These are phyloP conservation scores for Cotesia vestalis DNA, from an alignment of 1,140 invertebrate species.

Conservation along the genomic window DNA sequence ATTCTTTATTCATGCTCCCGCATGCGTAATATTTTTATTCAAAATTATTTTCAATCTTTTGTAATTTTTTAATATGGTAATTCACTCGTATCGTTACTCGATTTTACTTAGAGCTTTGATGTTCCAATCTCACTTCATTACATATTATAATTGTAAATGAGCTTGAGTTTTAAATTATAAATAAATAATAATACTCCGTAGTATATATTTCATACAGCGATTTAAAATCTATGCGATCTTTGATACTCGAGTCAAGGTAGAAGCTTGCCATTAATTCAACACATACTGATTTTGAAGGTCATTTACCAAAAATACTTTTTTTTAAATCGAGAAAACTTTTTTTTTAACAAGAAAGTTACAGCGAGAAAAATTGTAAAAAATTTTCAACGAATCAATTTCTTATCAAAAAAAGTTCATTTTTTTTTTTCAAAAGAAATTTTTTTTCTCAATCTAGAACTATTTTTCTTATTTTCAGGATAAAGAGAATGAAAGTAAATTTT, in stretches of 20 bases:
- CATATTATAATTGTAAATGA: conserved; percentile 36
- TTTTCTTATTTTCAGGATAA: too few species aligned
- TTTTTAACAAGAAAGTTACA: too few species aligned
- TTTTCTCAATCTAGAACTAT: too few species aligned
- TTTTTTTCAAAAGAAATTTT: too few species aligned
- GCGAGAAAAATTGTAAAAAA: too few species aligned
- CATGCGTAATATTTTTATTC: conserved; percentile 9
- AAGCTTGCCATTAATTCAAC: conserved; percentile 19
- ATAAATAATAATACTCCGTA: conserved; percentile 6
- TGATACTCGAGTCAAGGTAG: conserved; percentile 18
- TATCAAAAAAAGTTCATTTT: too few species aligned
- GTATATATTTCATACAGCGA: conserved; percentile 4
- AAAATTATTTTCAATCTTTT: conserved; percentile 27
- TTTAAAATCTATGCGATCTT: conserved; percentile 17
- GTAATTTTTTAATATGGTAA: conserved; percentile 37
- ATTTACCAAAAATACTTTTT: neutral
- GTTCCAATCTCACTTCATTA: conserved; percentile 33
- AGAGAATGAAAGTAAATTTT: too few species aligned
- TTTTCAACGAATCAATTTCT: too few species aligned
- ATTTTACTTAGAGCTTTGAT: conserved; percentile 31
- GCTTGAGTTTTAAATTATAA: neutral
- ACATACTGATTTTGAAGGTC: conserved; percentile 15
- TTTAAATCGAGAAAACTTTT: too few species aligned
- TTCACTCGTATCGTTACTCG: conserved; percentile 28
- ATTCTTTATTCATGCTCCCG: conserved; percentile 27